Conservation (phyloP, 2,888 invertebrate genomes). For the Uropetala carovei region DNA sequence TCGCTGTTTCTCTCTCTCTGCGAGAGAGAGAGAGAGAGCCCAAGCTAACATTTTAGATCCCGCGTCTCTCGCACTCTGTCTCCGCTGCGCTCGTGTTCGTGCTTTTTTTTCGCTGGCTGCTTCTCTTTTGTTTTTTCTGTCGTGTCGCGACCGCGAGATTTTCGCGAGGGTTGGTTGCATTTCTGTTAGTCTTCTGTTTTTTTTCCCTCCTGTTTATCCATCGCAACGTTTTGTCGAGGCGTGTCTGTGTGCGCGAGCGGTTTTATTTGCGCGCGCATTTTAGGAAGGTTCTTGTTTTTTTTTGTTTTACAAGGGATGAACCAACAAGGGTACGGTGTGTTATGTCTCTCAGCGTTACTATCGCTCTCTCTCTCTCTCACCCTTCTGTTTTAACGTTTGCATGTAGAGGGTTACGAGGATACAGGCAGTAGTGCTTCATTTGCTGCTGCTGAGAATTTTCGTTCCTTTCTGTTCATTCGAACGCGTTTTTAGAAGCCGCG, state of each 20-base stretch:
- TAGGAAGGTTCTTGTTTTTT: neutral
- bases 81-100: neutral
- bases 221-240: neutral
- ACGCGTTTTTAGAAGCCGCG: neutral
- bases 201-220: neutral
- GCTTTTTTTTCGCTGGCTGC: neutral
- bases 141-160: neutral
- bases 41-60: conserved; percentile 27
- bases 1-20: neutral
- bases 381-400: neutral
- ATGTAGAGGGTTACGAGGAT: neutral
- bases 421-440: neutral
- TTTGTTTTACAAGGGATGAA: neutral
- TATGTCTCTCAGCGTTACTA: neutral
- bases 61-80: neutral
- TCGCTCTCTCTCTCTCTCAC: neutral
- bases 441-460: neutral
- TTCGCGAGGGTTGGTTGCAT: neutral
- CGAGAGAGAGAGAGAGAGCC: neutral
- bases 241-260: neutral
- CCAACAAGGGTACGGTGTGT: neutral
- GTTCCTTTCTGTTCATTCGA: neutral
- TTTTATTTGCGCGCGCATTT: neutral
- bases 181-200: neutral
- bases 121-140: neutral